These are phyloP conservation scores for Thermophis baileyi DNA, from an alignment of 2,113 vertebrate genomes.

Conservation along the genomic window DNA sequence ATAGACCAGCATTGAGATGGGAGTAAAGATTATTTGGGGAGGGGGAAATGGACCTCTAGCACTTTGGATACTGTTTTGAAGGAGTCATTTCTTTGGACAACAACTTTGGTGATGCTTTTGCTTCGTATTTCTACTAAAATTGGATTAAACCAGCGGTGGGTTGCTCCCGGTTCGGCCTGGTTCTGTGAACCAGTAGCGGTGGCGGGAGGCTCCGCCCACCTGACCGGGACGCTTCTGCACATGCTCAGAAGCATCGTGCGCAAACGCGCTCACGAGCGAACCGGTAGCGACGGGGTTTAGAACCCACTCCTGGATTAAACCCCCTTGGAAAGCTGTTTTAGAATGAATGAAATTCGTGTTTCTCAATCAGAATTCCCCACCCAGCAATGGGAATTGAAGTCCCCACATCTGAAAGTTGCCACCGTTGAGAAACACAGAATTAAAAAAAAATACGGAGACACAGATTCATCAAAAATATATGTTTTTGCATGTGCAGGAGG, in stretches of 20 bases:
- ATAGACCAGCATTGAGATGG: background rate
- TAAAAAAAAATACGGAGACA: background rate
- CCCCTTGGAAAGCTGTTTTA: background rate
- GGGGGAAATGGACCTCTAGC: background rate
- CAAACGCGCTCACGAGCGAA: too few relatives aligned
- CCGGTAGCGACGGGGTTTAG: too few relatives aligned
- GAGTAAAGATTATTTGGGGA: background rate
- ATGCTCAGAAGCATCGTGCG: too few relatives aligned
- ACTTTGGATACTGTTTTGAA: background rate
- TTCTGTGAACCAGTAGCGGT: too few relatives aligned
- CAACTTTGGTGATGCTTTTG: background rate
- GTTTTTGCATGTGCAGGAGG: background rate
- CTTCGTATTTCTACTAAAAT: background rate
- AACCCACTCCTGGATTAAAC: too few relatives aligned
- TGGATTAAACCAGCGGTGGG: too few relatives aligned
- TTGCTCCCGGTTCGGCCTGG: too few relatives aligned
- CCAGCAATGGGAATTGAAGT: background rate
- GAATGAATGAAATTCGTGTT: background rate
- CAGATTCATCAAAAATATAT: background rate
- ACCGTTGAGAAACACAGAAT: background rate
- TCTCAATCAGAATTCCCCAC: background rate
- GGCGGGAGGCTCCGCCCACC: too few relatives aligned
- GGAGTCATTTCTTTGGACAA: background rate
- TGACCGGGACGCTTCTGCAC: too few relatives aligned
- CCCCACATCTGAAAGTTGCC: background rate